Conservation (phyloP, 2,113 vertebrate genomes). For the Gorilla gorilla region DNA sequence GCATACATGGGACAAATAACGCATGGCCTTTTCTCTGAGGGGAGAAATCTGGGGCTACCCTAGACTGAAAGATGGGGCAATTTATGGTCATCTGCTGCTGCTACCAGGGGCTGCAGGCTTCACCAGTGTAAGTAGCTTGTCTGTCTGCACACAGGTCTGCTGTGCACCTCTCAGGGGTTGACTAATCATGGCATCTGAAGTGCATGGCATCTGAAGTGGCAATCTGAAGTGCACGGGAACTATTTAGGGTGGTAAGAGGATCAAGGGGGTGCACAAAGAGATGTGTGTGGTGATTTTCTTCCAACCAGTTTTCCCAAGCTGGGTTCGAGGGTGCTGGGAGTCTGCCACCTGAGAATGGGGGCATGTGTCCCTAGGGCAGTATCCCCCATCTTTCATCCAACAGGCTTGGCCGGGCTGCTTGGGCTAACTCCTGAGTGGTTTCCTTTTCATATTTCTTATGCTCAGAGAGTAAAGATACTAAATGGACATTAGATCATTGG, state of each 20-base stretch:
- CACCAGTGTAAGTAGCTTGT: neutral
- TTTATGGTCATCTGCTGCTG: neutral
- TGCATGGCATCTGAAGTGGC: no score
- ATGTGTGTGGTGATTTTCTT: neutral
- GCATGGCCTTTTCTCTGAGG: neutral
- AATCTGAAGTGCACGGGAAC: neutral
- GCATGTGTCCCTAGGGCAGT: neutral
- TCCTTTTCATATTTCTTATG: neutral
- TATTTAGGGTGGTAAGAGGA: neutral
- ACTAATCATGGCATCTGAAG: no score
- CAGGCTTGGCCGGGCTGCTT: neutral
- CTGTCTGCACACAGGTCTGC: neutral
- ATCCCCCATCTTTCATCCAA: neutral
- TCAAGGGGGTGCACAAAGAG: neutral
- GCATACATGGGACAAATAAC: neutral
- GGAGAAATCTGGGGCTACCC: neutral
- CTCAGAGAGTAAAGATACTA: neutral
- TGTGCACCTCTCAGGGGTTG: neutral
- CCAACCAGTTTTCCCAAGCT: neutral
- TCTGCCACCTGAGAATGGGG: neutral
- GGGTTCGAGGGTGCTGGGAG: neutral
- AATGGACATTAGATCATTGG: neutral
- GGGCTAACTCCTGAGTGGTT: neutral
- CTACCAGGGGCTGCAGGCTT: neutral
- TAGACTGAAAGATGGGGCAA: neutral